A percentile compares a stretch with the other conserved stretches of the same genome.
Evolutionary conservation across 2,113 vertebrate genomes (phyloP).

Genomic region (Mormyrus lacerda): DNA sequence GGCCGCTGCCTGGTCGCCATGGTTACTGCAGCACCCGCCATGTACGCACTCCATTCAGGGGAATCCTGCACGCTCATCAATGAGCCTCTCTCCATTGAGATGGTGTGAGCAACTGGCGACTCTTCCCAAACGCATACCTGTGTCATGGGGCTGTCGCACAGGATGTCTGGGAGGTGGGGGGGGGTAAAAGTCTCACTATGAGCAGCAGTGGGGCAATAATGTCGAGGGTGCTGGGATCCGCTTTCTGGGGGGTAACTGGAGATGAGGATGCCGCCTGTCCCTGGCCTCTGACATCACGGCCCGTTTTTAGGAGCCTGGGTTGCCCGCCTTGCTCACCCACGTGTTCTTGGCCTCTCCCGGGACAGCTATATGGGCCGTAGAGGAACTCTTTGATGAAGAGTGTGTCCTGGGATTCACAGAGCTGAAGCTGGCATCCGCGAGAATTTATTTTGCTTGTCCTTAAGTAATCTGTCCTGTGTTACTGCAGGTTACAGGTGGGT

Average conservation of each 20-base stretch:
- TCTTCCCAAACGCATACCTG: neutral
- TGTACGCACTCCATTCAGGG: neutral
- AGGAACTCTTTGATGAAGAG: neutral
- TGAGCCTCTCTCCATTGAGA: constrained; percentile 3
- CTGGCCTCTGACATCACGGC: neutral
- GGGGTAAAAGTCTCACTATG: neutral
- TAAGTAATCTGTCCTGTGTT: neutral
- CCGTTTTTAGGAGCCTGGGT: neutral
- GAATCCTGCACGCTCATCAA: neutral
- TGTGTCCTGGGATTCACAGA: neutral
- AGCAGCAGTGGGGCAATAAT: neutral
- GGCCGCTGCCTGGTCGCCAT: constrained; percentile 2
- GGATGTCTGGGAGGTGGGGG: neutral
- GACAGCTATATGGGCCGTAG: neutral
- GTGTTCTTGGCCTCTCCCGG: neutral
- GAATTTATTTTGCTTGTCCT: neutral
- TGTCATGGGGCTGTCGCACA: neutral
- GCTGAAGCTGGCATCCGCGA: neutral
- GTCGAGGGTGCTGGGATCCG: neutral
- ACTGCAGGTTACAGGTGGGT: neutral
- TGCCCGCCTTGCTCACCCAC: neutral
- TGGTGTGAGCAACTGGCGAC: neutral
- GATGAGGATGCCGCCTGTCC: neutral
- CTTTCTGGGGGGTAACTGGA: constrained; percentile 9
- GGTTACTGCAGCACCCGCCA: neutral